Evolutionary conservation across 2,113 vertebrate genomes (phyloP).

Genomic region (Pedetes capensis): DNA sequence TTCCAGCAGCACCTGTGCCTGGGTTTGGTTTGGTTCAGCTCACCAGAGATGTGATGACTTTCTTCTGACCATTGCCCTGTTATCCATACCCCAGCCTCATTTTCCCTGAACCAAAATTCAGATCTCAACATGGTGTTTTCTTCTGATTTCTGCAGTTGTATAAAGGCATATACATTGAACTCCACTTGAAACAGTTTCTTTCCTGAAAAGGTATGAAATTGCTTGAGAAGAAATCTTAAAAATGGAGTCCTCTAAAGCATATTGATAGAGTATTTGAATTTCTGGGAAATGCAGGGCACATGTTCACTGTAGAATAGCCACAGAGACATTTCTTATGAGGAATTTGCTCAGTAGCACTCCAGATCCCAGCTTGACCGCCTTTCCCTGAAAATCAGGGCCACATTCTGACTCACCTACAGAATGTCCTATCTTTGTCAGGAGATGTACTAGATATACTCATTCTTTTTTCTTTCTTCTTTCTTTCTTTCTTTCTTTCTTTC

Average conservation of each 20-base stretch:
- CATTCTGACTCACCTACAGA: background rate
- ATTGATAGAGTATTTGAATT: background rate
- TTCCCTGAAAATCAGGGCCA: background rate
- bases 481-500: no score
- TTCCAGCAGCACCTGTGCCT: rapidly evolving
- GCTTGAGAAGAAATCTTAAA: background rate
- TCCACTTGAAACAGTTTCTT: background rate
- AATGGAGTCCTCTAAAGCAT: background rate
- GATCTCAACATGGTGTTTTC: rapidly evolving
- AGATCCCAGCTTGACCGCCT: background rate
- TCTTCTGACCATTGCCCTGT: rapidly evolving
- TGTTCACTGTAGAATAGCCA: background rate
- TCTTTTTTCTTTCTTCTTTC: no score
- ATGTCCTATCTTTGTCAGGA: background rate
- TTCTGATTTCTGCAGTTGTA: background rate
- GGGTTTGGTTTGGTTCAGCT: background rate
- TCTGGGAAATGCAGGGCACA: background rate
- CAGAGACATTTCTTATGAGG: background rate
- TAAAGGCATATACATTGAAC: background rate
- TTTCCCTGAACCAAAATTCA: background rate
- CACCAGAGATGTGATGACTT: background rate
- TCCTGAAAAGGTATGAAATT: background rate
- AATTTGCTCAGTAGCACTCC: background rate
- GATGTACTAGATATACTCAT: no score
- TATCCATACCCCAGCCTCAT: rapidly evolving